A percentile compares a stretch with the other conserved stretches of the same genome.
These are phyloP conservation scores for Myotis brandtii DNA, from an alignment of 2,113 vertebrate genomes.

Conservation along the genomic window DNA sequence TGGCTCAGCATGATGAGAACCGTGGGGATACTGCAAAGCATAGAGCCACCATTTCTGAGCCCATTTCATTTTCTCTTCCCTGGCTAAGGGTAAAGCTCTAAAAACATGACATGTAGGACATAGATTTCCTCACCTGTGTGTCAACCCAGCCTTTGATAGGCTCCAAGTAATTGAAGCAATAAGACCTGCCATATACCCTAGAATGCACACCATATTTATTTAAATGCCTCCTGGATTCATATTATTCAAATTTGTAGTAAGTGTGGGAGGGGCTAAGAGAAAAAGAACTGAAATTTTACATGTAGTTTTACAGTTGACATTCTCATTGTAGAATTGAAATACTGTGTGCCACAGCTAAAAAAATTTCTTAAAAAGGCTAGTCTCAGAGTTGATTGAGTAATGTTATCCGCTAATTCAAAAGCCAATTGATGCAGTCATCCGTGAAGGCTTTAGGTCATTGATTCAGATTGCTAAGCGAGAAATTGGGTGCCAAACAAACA, in stretches of 20 bases:
- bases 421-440: slow-evolving; percentile 22
- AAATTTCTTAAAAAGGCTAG: slow-evolving; percentile 50
- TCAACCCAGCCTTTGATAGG: slow-evolving; percentile 23
- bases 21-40: fast-evolving
- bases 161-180: slow-evolving; percentile 54
- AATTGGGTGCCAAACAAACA: slow-evolving; percentile 5
- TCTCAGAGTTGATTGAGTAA: slow-evolving; percentile 68
- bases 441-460: slow-evolving; percentile 35
- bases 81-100: background rate
- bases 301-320: slow-evolving; percentile 58
- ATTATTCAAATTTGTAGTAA: slow-evolving; percentile 39
- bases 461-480: slow-evolving; percentile 27
- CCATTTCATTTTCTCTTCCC: background rate
- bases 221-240: slow-evolving; percentile 22
- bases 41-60: background rate
- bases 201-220: slow-evolving; percentile 30
- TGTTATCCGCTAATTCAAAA: slow-evolving; percentile 56
- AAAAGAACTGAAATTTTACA: slow-evolving; percentile 56
- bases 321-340: slow-evolving; percentile 52
- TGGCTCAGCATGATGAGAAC: fast-evolving
- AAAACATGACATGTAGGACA: background rate
- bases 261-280: slow-evolving; percentile 32
- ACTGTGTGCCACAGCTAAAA: background rate
- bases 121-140: background rate
- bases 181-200: slow-evolving; percentile 27